Percentiles rank a stretch among this genome's conserved stretches.
Conservation (phyloP, 2,113 vertebrate species). For the Entosphenus tridentatus region DNA sequence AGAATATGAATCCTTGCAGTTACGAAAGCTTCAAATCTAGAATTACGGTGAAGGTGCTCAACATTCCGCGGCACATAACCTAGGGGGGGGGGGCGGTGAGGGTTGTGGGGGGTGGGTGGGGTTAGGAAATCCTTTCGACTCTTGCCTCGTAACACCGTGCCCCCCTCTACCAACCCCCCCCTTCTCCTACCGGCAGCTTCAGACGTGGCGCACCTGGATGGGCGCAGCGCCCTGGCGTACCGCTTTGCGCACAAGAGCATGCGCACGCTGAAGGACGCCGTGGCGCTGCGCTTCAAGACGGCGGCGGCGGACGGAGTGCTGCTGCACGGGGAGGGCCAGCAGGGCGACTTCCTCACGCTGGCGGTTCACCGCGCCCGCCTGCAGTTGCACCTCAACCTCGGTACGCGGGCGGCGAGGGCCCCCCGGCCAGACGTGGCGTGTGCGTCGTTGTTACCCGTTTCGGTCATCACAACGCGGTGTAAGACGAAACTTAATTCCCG, state of each 20-base stretch:
- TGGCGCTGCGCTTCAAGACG: slow-evolving; percentile 4
- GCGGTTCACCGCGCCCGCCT: neutral
- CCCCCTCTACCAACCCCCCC: neutral
- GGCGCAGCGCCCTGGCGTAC: slow-evolving; percentile 1
- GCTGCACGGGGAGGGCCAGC: slow-evolving; percentile 3
- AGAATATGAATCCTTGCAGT: too few relatives aligned
- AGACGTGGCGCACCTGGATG: neutral
- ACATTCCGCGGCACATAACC: too few relatives aligned
- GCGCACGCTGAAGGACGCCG: slow-evolving; percentile 1
- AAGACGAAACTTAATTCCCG: too few relatives aligned
- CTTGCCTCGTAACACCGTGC: neutral
- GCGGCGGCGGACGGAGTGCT: neutral
- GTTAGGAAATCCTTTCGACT: neutral
- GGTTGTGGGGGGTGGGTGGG: too few relatives aligned
- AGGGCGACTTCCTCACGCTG: slow-evolving; percentile 3
- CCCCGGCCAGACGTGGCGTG: neutral
- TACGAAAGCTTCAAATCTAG: too few relatives aligned
- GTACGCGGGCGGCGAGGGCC: neutral
- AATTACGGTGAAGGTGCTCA: too few relatives aligned
- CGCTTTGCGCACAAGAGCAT: neutral
- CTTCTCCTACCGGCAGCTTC: neutral
- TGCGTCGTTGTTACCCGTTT: too few relatives aligned
- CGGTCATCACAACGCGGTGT: too few relatives aligned
- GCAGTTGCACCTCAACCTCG: slow-evolving; percentile 3
- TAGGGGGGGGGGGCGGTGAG: too few relatives aligned